Percentiles rank a stretch among this genome's conserved stretches.
These are phyloP conservation scores for Caenorhabditis sp. DNA, from an alignment of 2,888 invertebrate species.

Conservation along the genomic window DNA sequence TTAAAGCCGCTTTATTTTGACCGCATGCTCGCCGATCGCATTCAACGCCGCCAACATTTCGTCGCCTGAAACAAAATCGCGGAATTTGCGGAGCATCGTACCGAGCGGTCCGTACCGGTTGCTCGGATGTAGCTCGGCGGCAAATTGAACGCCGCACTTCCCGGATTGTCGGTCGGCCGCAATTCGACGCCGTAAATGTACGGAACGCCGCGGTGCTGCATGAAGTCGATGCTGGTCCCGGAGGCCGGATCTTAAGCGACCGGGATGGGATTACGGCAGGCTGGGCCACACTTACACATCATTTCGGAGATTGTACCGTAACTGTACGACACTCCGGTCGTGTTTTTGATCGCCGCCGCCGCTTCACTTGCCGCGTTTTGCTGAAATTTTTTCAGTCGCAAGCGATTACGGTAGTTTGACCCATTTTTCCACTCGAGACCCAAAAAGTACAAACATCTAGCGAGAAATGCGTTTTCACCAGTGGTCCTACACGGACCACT, in stretches of 20 bases:
- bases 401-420: neutral
- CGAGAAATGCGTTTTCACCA: neutral
- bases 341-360: slow-evolving; percentile 72
- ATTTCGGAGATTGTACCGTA: slow-evolving; percentile 77
- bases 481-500: no score
- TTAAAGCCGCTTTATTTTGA: slow-evolving; percentile 58
- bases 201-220: slow-evolving; percentile 75
- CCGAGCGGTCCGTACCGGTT: no score
- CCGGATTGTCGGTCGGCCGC: slow-evolving; percentile 68
- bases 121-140: slow-evolving; percentile 70
- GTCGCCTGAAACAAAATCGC: no score
- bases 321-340: slow-evolving; percentile 72
- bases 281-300: slow-evolving; percentile 69
- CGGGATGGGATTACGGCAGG: neutral
- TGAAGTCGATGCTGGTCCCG: slow-evolving; percentile 77
- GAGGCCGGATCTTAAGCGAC: slow-evolving; percentile 74
- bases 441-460: neutral
- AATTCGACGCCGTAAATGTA: slow-evolving; percentile 76
- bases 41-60: slow-evolving; percentile 69
- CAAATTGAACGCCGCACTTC: slow-evolving; percentile 70
- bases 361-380: slow-evolving; percentile 73
- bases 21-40: slow-evolving; percentile 67
- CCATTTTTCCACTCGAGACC: no score
- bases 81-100: no score
- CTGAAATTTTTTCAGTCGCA: no score